Conservation (phyloP, 1,140 invertebrate genomes). For the Hesperophylax magnus region DNA sequence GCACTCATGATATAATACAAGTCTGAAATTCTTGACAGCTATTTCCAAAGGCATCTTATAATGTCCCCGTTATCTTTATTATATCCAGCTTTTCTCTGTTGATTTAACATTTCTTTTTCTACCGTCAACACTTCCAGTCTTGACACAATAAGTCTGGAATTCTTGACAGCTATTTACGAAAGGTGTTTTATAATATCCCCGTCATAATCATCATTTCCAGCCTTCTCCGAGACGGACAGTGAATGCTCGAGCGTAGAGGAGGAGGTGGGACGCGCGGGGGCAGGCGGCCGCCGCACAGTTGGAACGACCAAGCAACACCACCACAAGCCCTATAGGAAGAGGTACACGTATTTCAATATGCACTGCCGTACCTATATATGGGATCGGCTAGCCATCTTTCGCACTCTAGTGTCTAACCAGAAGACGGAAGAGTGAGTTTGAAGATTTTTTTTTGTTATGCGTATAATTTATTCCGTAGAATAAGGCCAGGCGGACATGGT, state of each 20-base stretch:
- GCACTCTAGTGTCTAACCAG: conserved; percentile 6
- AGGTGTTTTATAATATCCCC: no score
- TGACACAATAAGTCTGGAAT: no score
- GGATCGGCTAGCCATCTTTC: conserved; percentile 2
- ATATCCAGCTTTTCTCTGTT: no score
- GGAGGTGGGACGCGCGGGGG: conserved; percentile 72
- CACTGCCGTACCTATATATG: background rate
- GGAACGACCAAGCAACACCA: conserved; percentile 66
- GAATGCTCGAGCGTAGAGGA: conserved; percentile 87
- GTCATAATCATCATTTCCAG: conserved; percentile 62
- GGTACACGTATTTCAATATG: conserved; percentile 27
- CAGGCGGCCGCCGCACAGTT: conserved; percentile 77
- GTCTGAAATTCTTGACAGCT: no score
- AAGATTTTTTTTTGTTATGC: background rate
- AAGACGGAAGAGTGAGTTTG: conserved; percentile 1
- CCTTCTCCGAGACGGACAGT: conserved; percentile 89
- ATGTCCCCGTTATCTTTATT: no score
- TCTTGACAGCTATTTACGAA: no score
- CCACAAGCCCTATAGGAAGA: conserved; percentile 57
- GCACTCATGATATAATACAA: no score
- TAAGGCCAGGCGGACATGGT: no score
- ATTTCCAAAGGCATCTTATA: no score
- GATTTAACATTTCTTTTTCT: no score
- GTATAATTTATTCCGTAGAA: conserved; percentile 11
- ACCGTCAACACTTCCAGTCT: no score